A percentile compares a stretch with the other conserved stretches of the same genome.
Conservation (phyloP, 2,888 invertebrate species). For the Diaprepes abbreviatus region DNA sequence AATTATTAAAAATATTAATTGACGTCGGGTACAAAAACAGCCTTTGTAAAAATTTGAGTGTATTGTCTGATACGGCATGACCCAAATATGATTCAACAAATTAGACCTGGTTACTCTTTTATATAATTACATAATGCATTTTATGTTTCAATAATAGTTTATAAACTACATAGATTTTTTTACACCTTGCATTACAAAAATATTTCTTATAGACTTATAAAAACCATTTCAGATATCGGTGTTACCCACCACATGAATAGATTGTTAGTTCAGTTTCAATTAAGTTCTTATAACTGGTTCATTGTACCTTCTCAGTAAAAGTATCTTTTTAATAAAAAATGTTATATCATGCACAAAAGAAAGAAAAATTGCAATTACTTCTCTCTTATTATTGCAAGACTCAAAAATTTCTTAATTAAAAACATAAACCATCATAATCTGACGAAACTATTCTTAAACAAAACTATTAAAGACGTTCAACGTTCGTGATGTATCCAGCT, state of each 20-base stretch:
- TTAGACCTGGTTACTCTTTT: too few relatives aligned
- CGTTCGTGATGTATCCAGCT: conserved; percentile 34
- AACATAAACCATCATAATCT: conserved; percentile 29
- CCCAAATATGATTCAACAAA: too few relatives aligned
- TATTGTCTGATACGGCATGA: too few relatives aligned
- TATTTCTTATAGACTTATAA: neutral
- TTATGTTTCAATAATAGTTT: too few relatives aligned
- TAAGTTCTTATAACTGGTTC: conserved; percentile 15
- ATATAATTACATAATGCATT: too few relatives aligned
- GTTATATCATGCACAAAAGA: conserved; percentile 10
- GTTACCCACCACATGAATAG: neutral
- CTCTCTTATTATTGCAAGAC: conserved; percentile 3
- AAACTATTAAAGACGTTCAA: conserved; percentile 44
- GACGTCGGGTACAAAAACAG: too few relatives aligned
- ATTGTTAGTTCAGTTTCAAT: conserved; percentile 14
- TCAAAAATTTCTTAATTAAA: conserved; percentile 39
- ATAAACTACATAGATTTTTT: too few relatives aligned
- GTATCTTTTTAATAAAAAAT: conserved; percentile 12
- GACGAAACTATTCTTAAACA: conserved; percentile 27
- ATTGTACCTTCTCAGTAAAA: conserved; percentile 21
- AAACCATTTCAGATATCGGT: neutral
- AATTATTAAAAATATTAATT: too few relatives aligned
- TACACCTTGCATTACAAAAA: neutral
- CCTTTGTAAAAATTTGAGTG: too few relatives aligned
- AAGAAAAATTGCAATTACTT: conserved; percentile 25